A percentile compares a stretch with the other conserved stretches of the same genome.
phyloP scores from a whole-genome alignment of 2,113 vertebrate genomes.

The Callaeas wilsoni region DNA sequence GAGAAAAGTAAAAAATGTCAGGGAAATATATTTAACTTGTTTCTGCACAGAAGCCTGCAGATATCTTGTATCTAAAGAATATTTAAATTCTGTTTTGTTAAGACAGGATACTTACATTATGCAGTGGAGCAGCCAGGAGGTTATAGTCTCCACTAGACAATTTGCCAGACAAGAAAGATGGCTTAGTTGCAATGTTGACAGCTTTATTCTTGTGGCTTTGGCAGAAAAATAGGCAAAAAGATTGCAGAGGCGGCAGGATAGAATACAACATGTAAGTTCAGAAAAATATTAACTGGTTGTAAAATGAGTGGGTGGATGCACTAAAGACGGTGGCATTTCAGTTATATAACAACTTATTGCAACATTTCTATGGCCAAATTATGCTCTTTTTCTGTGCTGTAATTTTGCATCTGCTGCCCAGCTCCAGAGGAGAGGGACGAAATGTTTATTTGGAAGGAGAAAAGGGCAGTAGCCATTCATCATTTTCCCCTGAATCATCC shows the following conservation, averaged over 20 bases:
- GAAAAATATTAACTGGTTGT: conserved; percentile 73
- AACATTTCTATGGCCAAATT: conserved; percentile 67
- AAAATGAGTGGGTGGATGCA: conserved; percentile 69
- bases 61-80: conserved; percentile 59
- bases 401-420: conserved; percentile 58
- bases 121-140: conserved; percentile 64
- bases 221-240: conserved; percentile 75
- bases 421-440: neutral
- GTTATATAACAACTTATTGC: conserved; percentile 69
- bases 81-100: conserved; percentile 72
- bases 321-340: conserved; percentile 66
- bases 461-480: conserved; percentile 39
- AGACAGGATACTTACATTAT: conserved; percentile 58
- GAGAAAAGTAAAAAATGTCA: conserved; percentile 51
- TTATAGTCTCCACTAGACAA: conserved; percentile 68
- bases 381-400: conserved; percentile 53
- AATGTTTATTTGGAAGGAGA: conserved; percentile 51
- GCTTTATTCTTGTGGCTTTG: conserved; percentile 73
- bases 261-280: conserved; percentile 67
- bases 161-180: conserved; percentile 76
- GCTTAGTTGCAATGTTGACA: conserved; percentile 66
- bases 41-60: conserved; percentile 29
- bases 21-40: conserved; percentile 48
- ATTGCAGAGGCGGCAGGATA: conserved; percentile 65
- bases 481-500: conserved; percentile 24